phyloP scores from a whole-genome alignment of 2,888 invertebrate species.

The Clusia tigrina region DNA sequence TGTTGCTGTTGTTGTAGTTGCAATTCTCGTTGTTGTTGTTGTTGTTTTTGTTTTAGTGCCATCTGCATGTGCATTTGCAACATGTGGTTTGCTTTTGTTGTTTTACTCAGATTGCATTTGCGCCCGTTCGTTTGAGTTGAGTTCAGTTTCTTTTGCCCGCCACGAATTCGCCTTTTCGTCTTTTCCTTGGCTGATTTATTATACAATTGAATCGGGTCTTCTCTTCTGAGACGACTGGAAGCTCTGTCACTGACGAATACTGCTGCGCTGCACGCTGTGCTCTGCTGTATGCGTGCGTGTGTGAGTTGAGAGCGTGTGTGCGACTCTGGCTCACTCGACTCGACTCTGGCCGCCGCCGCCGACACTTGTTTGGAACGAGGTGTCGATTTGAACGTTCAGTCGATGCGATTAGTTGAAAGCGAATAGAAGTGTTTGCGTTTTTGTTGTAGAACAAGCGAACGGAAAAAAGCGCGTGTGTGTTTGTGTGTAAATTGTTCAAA shows the following conservation, averaged over 20 bases:
- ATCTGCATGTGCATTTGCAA: no score
- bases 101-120: no score
- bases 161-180: constrained; percentile 7
- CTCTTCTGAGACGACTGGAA: constrained; percentile 45
- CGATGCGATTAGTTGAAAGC: constrained; percentile 65
- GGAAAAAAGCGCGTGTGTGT: constrained; percentile 37
- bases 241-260: constrained; percentile 13
- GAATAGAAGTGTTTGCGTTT: constrained; percentile 64
- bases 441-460: constrained; percentile 41
- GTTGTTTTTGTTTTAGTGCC: background rate
- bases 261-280: constrained; percentile 24
- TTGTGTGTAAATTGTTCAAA: constrained; percentile 24
- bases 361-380: constrained; percentile 57
- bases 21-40: background rate
- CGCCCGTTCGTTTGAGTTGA: no score
- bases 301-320: constrained; percentile 1
- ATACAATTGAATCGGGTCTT: constrained; percentile 1
- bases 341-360: constrained; percentile 31
- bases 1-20: background rate
- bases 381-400: constrained; percentile 60
- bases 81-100: no score
- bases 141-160: background rate
- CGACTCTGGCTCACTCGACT: background rate
- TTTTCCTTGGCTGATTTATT: background rate
- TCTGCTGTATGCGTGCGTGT: no score